Conservation (phyloP, 2,888 invertebrate genomes). For the Thereva nobilitata region DNA sequence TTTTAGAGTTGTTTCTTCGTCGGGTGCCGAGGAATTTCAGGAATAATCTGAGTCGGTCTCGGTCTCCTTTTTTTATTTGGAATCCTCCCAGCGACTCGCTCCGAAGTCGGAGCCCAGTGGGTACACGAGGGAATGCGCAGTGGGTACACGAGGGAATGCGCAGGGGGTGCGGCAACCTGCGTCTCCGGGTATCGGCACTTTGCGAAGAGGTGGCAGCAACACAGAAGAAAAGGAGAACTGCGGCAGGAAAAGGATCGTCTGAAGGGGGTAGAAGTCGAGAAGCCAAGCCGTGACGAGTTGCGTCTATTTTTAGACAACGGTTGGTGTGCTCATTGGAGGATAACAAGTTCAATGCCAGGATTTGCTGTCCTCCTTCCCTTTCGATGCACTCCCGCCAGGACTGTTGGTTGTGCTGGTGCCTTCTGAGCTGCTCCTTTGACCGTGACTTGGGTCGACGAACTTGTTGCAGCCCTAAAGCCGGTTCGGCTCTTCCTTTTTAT, state of each 20-base stretch:
- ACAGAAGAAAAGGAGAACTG: not conserved
- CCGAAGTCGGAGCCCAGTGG: too few species aligned
- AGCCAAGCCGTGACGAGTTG: not conserved
- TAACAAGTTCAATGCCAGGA: conserved; percentile 29
- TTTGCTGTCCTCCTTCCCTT: conserved; percentile 22
- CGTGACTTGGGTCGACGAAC: conserved; percentile 2
- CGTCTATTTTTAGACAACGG: not conserved
- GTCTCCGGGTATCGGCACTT: too few species aligned
- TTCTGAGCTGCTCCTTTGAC: not conserved
- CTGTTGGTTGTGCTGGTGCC: not conserved
- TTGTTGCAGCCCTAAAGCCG: conserved; percentile 7
- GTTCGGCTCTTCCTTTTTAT: conserved; percentile 1
- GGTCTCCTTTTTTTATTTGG: too few species aligned
- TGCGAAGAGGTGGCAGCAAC: not conserved
- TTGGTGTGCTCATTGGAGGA: conserved; percentile 18
- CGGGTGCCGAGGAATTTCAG: too few species aligned
- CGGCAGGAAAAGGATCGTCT: conserved; percentile 1
- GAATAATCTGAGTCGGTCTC: too few species aligned
- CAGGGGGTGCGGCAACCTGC: too few species aligned
- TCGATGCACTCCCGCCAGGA: not conserved
- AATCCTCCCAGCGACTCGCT: too few species aligned
- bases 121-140: too few species aligned
- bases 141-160: too few species aligned
- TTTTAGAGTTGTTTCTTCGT: too few species aligned
- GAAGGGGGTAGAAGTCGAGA: conserved; percentile 1